Percentiles rank a stretch among this genome's conserved stretches.
Conservation (phyloP, 2,888 invertebrate genomes). For the Campoplex nolae region DNA sequence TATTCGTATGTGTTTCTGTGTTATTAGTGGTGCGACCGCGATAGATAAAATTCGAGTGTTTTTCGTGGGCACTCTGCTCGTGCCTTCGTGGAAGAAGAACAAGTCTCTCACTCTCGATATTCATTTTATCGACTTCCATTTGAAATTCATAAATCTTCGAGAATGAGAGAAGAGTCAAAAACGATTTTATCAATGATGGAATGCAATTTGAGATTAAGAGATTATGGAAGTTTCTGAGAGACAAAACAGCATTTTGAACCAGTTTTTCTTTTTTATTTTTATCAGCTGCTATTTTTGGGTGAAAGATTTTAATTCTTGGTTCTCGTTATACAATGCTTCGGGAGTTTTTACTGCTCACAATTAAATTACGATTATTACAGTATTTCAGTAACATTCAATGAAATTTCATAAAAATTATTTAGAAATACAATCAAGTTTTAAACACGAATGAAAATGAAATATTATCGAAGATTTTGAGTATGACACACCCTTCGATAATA, state of each 20-base stretch:
- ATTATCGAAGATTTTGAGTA: no score
- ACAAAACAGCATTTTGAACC: not conserved
- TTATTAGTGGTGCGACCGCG: conserved; percentile 59
- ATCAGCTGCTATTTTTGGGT: not conserved
- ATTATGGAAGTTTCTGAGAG: not conserved
- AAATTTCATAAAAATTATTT: no score
- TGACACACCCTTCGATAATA: no score
- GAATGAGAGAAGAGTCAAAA: not conserved
- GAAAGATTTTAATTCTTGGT: not conserved
- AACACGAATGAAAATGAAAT: no score
- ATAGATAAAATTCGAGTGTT: conserved; percentile 71
- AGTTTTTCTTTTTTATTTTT: not conserved
- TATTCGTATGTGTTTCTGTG: conserved; percentile 3
- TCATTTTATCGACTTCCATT: not conserved
- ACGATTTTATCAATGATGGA: not conserved
- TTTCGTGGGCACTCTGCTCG: conserved; percentile 54
- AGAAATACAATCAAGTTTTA: no score
- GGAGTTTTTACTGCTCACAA: no score
- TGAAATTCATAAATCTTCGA: not conserved
- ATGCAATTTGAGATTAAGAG: not conserved
- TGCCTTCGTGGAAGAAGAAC: not conserved
- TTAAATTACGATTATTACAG: no score
- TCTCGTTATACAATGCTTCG: no score
- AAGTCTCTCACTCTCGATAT: not conserved
- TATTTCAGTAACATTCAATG: no score